A percentile compares a stretch with the other conserved stretches of the same genome.
Conservation (phyloP, 37 sponge, comb jelly and placozoan genomes). For the Amphimedon queenslandica region DNA sequence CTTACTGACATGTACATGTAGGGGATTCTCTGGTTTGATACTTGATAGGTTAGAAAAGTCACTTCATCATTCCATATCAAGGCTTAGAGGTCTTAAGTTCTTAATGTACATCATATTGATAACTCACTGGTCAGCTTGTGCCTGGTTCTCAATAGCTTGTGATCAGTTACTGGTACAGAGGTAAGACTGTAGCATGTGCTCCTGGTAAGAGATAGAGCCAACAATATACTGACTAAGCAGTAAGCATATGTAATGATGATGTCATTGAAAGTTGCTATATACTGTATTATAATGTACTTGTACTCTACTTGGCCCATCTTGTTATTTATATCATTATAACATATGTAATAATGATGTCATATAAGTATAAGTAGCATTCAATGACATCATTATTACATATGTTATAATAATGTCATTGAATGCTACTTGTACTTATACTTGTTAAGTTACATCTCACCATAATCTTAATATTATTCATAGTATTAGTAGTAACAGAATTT, state of each 20-base stretch:
- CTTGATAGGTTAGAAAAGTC: constrained; percentile 50
- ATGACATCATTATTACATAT: no score
- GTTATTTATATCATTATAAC: constrained; percentile 5
- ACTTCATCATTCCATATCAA: constrained; percentile 49
- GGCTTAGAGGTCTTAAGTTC: constrained; percentile 49
- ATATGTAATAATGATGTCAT: not conserved
- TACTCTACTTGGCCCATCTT: no score
- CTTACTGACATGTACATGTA: not conserved
- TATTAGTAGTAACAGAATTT: no score
- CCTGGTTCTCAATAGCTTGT: constrained; percentile 77
- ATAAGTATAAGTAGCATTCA: not conserved
- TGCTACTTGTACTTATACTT: not conserved
- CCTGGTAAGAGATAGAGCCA: no score
- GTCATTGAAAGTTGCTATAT: no score
- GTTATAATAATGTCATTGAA: no score
- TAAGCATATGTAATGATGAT: no score
- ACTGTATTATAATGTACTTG: no score
- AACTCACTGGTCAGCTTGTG: constrained; percentile 61
- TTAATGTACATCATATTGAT: constrained; percentile 48
- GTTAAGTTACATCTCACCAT: no score
- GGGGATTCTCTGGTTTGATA: constrained; percentile 42
- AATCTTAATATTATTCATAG: no score
- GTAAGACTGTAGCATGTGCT: no score
- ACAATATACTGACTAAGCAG: not conserved
- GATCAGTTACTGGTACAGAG: no score